Evolutionary conservation across 2,888 invertebrate genomes (phyloP).

Genomic region (Magallana nippona): DNA sequence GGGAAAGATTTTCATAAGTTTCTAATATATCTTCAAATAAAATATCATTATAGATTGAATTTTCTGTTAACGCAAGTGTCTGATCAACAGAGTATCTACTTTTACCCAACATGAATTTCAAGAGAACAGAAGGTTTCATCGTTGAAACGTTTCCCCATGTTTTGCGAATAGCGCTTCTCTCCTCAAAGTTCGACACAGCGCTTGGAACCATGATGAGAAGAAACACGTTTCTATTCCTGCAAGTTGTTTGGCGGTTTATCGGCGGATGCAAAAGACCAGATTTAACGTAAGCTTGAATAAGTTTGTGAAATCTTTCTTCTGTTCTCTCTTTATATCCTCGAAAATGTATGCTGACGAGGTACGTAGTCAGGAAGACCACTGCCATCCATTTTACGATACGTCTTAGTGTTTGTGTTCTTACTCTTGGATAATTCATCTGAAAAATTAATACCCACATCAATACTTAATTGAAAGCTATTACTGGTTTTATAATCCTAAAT

Average conservation of each 20-base stretch:
- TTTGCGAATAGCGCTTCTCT: constrained; percentile 59
- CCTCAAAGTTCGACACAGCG: constrained; percentile 48
- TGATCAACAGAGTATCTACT: constrained; percentile 31
- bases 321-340: neutral
- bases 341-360: neutral
- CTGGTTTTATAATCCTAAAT: no score
- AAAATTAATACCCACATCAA: no score
- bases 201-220: constrained; percentile 62
- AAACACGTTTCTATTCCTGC: constrained; percentile 34
- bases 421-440: no score
- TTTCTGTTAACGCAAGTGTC: constrained; percentile 52
- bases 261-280: neutral
- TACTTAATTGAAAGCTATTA: no score
- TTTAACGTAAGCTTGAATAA: neutral
- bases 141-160: constrained; percentile 60
- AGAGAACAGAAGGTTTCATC: constrained; percentile 40
- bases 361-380: neutral
- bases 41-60: constrained; percentile 54
- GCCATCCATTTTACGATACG: neutral
- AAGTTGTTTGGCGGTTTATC: neutral
- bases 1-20: constrained; percentile 58
- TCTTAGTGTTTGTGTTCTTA: no score
- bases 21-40: constrained; percentile 60
- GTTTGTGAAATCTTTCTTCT: neutral
- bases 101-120: constrained; percentile 59